These are phyloP conservation scores for Istiophorus platypterus DNA, from an alignment of 2,113 vertebrate species.

Conservation along the genomic window DNA sequence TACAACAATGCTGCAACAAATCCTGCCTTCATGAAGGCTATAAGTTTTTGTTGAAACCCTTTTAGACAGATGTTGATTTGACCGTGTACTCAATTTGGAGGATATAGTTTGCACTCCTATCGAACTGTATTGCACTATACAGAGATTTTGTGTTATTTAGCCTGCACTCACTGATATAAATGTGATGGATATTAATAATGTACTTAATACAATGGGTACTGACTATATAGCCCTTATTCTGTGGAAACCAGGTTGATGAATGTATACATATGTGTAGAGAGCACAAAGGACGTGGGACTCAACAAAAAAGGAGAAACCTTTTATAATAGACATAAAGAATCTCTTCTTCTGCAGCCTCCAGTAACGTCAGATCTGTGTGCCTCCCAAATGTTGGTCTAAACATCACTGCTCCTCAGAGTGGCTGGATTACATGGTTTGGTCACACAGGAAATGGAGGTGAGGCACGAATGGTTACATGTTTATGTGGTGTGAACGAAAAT, in stretches of 20 bases:
- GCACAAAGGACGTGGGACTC: too few relatives aligned
- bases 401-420: conserved; percentile 28
- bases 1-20: too few relatives aligned
- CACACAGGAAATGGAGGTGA: conserved; percentile 44
- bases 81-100: too few relatives aligned
- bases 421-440: conserved; percentile 64
- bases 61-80: too few relatives aligned
- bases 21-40: too few relatives aligned
- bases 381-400: conserved; percentile 70
- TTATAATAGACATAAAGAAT: neutral
- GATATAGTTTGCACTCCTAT: too few relatives aligned
- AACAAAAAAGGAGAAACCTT: too few relatives aligned
- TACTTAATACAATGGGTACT: too few relatives aligned
- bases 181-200: too few relatives aligned
- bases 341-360: conserved; percentile 16
- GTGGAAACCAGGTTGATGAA: neutral
- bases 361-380: conserved; percentile 61
- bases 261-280: too few relatives aligned
- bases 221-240: neutral
- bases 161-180: too few relatives aligned
- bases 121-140: neutral
- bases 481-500: neutral
- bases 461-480: neutral
- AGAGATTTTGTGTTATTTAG: neutral
- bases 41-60: too few relatives aligned